Evolutionary conservation across 1,140 invertebrate genomes (phyloP), one percentile per base, ranked within the genome.

Genomic region (Zaprionus taronus): DNA sequence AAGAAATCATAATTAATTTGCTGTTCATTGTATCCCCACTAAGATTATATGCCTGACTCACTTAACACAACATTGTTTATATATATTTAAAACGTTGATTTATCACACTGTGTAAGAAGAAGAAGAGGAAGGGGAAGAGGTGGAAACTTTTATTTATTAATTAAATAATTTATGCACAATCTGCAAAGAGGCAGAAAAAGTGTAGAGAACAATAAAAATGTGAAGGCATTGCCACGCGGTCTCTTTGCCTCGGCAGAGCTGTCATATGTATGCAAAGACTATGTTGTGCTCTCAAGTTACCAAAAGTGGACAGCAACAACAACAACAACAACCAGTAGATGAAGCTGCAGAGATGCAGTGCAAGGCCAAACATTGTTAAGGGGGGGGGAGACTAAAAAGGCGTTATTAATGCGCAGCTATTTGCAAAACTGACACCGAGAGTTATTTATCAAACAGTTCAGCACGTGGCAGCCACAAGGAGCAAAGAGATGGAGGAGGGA

Each of bases 361-460:
- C 17, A 49, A 44, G 41, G 12, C n/a, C 51, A 22, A 22, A 58
- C 65, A 47, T 47, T 68, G 38, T 68, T 57, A 2, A 0, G 26
- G 26, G 6, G 28, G 6, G 6, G 55, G 65, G 26, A 24, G 6
- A 58, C 58, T 83, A 80, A 83, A 79, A 83, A 80, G 81, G 81
- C 80, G 81, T 83, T 83, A 83, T 84, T 83, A 83, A 83, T 83
- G 81, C 77, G 53, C 78, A 63, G 67, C 81, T 74, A 80, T 84
- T 84, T 84, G 78, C 78, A 80, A 84, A 84, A 81, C 82, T 80
- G 81, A 78, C 82, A 84, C 66, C 58, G 57, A 84, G 71, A 67
- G 74, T 80, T 84, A 81, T 84, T 85, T 84, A 84, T 85, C 82
- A 84, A 78, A 57, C 60, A 70, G 67, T 49, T 51, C 60, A 63